A percentile compares a stretch with the other conserved stretches of the same genome.
Evolutionary conservation across 2,113 vertebrate genomes (phyloP).

Genomic region (Sinocyclocheilus anshuiensis): DNA sequence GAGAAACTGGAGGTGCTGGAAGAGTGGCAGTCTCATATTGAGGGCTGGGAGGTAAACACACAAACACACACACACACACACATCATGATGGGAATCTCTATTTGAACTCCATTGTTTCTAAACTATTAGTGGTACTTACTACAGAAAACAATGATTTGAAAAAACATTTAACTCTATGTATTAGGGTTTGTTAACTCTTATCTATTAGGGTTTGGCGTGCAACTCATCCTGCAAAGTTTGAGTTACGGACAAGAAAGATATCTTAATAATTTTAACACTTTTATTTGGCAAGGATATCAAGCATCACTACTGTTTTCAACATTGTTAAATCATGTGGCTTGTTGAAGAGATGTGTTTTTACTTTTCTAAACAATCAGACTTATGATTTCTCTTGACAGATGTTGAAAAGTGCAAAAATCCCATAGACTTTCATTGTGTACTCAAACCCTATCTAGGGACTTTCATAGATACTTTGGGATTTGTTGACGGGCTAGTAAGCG

Average conservation of each 20-base stretch:
- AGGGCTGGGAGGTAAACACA: constrained; percentile 93
- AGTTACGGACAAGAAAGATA: neutral
- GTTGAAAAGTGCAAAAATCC: too few relatives aligned
- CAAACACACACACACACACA: neutral
- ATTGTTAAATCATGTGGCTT: neutral
- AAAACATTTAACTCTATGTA: neutral
- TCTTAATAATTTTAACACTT: too few relatives aligned
- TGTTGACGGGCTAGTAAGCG: too few relatives aligned
- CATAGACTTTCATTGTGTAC: neutral
- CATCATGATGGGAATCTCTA: neutral
- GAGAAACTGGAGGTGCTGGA: constrained; percentile 96
- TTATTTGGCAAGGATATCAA: too few relatives aligned
- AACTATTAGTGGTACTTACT: neutral
- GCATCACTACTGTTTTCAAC: too few relatives aligned
- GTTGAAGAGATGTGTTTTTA: neutral
- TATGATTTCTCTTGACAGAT: neutral
- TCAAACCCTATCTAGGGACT: neutral
- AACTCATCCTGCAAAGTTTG: neutral
- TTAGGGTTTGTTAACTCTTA: neutral
- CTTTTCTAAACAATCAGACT: neutral
- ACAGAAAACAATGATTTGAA: neutral
- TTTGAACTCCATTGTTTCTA: neutral
- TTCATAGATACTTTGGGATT: too few relatives aligned
- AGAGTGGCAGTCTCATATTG: constrained; percentile 97
- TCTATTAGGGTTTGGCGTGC: neutral